phyloP scores from a whole-genome alignment of 1,140 invertebrate species.

The Eriocheir sinensis region DNA sequence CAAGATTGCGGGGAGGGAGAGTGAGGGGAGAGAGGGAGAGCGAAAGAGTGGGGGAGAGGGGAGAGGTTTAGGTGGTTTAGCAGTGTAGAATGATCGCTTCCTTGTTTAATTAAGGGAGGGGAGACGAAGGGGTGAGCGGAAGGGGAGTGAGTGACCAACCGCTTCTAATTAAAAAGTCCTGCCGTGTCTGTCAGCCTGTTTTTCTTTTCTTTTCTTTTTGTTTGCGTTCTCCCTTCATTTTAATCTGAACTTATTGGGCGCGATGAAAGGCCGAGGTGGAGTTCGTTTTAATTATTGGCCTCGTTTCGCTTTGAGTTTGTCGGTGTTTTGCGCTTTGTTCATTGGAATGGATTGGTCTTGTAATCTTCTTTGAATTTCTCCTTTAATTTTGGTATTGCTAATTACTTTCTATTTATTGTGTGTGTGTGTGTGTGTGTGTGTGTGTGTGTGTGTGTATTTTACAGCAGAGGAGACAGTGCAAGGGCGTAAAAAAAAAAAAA shows the following conservation, averaged over 20 bases:
- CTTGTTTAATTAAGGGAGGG: not conserved
- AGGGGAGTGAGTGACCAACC: not conserved
- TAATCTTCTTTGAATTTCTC: too few relatives aligned
- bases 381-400: too few relatives aligned
- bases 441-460: too few relatives aligned
- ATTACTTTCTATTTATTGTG: too few relatives aligned
- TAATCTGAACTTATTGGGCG: not conserved
- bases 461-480: too few relatives aligned
- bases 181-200: not conserved
- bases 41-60: constrained; percentile 53
- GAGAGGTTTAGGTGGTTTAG: not conserved
- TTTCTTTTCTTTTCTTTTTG: not conserved
- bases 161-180: not conserved
- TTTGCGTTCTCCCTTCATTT: too few relatives aligned
- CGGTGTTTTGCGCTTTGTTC: not conserved
- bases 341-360: not conserved
- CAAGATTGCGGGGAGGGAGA: constrained; percentile 27
- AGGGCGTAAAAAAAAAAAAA: too few relatives aligned
- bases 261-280: not conserved
- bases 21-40: constrained; percentile 33
- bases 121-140: not conserved
- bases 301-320: too few relatives aligned
- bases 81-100: not conserved
- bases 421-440: too few relatives aligned
- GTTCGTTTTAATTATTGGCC: not conserved